A percentile compares a stretch with the other conserved stretches of the same genome.
Conservation (phyloP, 2,888 invertebrate species). For the Cosmia trapezina region DNA sequence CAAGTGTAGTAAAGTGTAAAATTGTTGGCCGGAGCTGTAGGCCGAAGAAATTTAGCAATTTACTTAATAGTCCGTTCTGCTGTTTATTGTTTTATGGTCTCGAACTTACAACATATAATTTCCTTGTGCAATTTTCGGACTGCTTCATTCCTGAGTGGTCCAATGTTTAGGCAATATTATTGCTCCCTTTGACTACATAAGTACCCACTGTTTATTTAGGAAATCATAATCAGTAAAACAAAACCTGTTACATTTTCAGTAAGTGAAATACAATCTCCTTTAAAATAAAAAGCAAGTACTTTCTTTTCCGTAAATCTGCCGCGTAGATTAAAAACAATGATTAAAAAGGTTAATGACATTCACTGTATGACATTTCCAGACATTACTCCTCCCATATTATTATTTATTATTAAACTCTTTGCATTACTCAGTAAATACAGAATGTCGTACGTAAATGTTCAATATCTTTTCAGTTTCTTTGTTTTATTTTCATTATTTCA, state of each 20-base stretch:
- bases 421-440: constrained; percentile 43
- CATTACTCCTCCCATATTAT: no score
- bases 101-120: constrained; percentile 68
- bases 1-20: constrained; percentile 57
- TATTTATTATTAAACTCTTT: no score
- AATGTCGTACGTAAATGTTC: constrained; percentile 65
- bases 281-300: background rate
- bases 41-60: constrained; percentile 69
- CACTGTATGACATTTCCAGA: constrained; percentile 12
- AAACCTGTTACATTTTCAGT: background rate
- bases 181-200: constrained; percentile 49
- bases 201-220: background rate
- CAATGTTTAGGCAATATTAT: constrained; percentile 61
- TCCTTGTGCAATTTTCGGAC: constrained; percentile 62
- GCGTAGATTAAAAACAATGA: constrained; percentile 6
- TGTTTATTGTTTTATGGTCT: constrained; percentile 70
- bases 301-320: background rate
- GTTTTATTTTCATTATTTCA: constrained; percentile 71
- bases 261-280: constrained; percentile 29
- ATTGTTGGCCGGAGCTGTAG: constrained; percentile 58
- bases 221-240: background rate
- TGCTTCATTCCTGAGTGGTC: constrained; percentile 62
- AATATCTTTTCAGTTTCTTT: constrained; percentile 67
- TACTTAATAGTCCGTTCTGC: constrained; percentile 66
- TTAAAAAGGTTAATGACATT: constrained; percentile 4